Conservation (phyloP, 2,797 vertebrate species). For the Delichon dasypus region DNA sequence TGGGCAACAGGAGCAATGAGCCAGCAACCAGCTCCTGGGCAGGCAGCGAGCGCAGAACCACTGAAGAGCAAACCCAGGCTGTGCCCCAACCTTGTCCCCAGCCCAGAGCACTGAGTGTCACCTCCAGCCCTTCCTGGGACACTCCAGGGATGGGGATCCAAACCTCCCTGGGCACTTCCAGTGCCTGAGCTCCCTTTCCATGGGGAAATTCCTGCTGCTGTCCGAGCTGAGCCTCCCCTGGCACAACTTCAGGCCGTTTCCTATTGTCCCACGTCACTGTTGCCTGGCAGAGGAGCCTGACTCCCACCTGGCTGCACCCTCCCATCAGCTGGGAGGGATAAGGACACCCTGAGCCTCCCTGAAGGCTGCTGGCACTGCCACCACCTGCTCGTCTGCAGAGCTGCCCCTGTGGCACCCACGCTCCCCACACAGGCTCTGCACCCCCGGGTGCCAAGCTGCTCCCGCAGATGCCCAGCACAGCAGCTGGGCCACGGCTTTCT, state of each 20-base stretch:
- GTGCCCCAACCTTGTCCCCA: background rate
- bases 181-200: background rate
- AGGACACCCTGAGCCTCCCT: background rate
- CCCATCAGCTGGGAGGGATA: background rate
- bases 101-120: background rate
- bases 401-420: background rate
- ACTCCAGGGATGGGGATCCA: background rate
- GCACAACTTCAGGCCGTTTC: background rate
- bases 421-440: background rate
- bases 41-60: background rate
- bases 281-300: background rate
- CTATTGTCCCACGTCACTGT: background rate
- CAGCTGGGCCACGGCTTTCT: background rate
- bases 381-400: background rate
- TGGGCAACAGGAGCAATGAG: background rate
- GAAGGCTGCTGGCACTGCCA: background rate
- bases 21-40: background rate
- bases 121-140: background rate
- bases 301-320: background rate
- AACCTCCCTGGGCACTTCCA: background rate
- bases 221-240: background rate
- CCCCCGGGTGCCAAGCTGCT: background rate
- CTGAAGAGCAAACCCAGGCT: too few species aligned
- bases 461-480: background rate
- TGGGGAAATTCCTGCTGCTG: background rate